Evolutionary conservation across 2,797 vertebrate genomes (phyloP).

Genomic region (Alauda arvensis): DNA sequence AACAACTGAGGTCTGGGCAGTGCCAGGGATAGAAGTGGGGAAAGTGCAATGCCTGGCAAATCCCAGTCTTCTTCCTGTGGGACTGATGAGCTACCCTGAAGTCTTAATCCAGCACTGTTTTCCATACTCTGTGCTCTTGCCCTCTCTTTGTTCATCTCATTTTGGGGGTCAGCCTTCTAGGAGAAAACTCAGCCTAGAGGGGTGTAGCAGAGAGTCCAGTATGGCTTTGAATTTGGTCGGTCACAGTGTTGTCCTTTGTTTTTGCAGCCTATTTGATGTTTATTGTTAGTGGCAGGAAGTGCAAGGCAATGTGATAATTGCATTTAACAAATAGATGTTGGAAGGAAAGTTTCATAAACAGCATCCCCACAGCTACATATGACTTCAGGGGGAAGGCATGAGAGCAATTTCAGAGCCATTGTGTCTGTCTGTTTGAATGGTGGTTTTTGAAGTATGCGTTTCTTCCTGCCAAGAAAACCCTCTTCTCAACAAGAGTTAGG

Average conservation of each 20-base stretch:
- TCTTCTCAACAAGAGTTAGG: neutral
- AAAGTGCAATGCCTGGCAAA: neutral
- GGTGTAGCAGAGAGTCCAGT: fast-evolving
- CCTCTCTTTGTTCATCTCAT: neutral
- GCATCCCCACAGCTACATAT: neutral
- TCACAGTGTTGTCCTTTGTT: neutral
- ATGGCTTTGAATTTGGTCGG: neutral
- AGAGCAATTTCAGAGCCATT: neutral
- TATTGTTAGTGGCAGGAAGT: neutral
- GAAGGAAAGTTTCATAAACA: neutral
- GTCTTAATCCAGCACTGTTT: neutral
- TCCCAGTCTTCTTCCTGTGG: neutral
- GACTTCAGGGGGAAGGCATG: neutral
- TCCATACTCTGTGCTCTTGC: neutral
- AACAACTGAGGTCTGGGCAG: neutral
- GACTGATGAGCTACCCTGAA: neutral
- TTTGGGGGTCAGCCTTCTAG: neutral
- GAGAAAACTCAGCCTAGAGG: neutral
- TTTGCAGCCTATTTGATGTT: neutral
- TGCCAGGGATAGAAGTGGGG: neutral
- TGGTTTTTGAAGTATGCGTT: neutral
- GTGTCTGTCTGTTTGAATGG: neutral
- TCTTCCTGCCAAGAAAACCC: neutral
- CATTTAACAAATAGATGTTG: neutral
- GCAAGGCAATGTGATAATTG: neutral